Evolutionary conservation across 2,888 invertebrate genomes (phyloP).

Genomic region (Polydrusus cervinus): DNA sequence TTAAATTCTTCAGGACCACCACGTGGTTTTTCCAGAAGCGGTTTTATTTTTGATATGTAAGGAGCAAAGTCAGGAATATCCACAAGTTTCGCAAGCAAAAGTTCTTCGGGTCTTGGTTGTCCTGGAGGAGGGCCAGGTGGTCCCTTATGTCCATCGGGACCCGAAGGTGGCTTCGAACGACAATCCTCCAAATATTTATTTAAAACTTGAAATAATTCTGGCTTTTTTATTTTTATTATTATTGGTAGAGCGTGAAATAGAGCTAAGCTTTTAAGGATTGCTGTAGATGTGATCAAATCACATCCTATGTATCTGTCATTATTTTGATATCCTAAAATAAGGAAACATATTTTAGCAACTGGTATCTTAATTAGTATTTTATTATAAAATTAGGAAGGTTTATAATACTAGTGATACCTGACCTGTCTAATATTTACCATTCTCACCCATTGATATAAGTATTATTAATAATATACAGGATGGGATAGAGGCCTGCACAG

Average conservation of each 20-base stretch:
- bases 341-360: too few species aligned
- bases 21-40: slow-evolving; percentile 15
- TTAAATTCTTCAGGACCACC: background rate
- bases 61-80: slow-evolving; percentile 31
- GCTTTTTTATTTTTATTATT: slow-evolving; percentile 40
- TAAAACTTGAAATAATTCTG: slow-evolving; percentile 20
- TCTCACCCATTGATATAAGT: too few species aligned
- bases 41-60: slow-evolving; percentile 15
- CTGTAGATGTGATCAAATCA: slow-evolving; percentile 41
- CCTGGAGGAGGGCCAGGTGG: slow-evolving; percentile 22
- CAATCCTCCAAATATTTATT: slow-evolving; percentile 2
- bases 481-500: too few species aligned
- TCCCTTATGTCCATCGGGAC: background rate
- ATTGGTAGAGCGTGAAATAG: slow-evolving; percentile 44
- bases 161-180: background rate
- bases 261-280: slow-evolving; percentile 36
- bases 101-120: background rate
- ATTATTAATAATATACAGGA: too few species aligned
- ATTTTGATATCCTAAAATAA: slow-evolving; percentile 14
- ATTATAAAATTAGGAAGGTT: too few species aligned
- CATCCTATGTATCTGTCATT: slow-evolving; percentile 40
- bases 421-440: too few species aligned
- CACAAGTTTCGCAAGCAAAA: background rate
- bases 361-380: too few species aligned
- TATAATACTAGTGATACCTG: too few species aligned